Base-by-base conservation (phyloP, 1,140 invertebrate genomes). In the Venturia canescens region DNA sequence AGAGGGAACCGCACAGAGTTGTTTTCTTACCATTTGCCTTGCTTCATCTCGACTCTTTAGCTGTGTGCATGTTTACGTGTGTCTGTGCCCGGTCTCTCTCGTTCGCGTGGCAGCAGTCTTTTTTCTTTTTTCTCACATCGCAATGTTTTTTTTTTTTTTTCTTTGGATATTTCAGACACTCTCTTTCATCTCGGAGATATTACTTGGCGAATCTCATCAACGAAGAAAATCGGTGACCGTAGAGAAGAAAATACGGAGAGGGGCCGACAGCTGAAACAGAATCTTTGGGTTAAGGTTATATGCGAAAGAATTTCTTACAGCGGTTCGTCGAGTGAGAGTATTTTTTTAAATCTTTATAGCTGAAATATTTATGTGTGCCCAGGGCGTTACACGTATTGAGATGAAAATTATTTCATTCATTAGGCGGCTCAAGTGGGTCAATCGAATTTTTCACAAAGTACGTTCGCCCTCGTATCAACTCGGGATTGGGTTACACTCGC, bases 11-110 rank as follows among this genome's bases (percentile, higher is more conserved):
- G n/a, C n/a, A 63, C 26, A 76, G 74, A 76, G 53, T 16, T 34
- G 50, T 23, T 23, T 74, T n/a, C 67, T 70, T 70, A n/a, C 31
- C 75, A 63, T 79, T 85, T 84, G 82, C 83, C 84, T 88, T 84
- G 80, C 86, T 84, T 86, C 83, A 86, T 86, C 87, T 86, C 80
- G 79, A 83, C n/a, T n/a, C n/a, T n/a, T n/a, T n/a, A n/a, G n/a
- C n/a, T n/a, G n/a, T n/a, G n/a, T n/a, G n/a, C n/a, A n/a, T n/a
- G n/a, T n/a, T n/a, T n/a, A n/a, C n/a, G 48, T 74, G 50, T 53
- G 50, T 53, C 5, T 53, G 50, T 53, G 34, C 48, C 50, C 29
- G 31, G 74, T 84, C 76, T 83, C 63, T 82, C 80, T 83, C 82
- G 60, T 75, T 82, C 77, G 57, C 79, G 23, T 44, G 72, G 67